Evolutionary conservation across 2,797 vertebrate genomes (phyloP), one percentile per base, ranked within the genome.

Genomic region (Typhlichthys eigenmanni): DNA sequence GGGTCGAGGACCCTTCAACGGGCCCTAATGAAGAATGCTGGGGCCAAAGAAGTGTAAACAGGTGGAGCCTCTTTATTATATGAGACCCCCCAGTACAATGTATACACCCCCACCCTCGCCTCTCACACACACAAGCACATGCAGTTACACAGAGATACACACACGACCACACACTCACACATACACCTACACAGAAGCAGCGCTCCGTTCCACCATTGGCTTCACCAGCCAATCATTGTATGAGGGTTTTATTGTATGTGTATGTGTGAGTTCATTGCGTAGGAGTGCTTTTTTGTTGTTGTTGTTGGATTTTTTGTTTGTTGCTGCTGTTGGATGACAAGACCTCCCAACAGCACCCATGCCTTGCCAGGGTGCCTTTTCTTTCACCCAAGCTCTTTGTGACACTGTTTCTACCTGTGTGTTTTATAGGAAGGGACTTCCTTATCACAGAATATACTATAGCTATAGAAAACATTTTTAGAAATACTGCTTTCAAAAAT

Each of bases 11-110:
- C 90, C 89, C 93, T 96, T 92, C 76, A 84, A 90, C 93, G 88
- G 88, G 89, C 87, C 87, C 92, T 86, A 88, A 89, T 85, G 87
- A 84, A 93, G 91, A 93, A 91, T 91, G 91, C 91, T 82, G 78
- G 86, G 93, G 92, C 87, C 77, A 91, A 88, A 91, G 92, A 91
- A 92, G 93, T 92, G 92, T 94, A 96, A 96, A 98, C 95, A 96
- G 94, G 95, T 96, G 94, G 89, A 90, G 90, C 81, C 75, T 81
- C 85, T 92, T 91, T 89, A 95, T 94, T 93, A 92, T 95, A 87
- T 82, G 75, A 68, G 81, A 75, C 79, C 80, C 76, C 63, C 53
- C 34, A 9, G 7, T 9, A 38, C 34, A 38, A 38, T 38, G 34
- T 65, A 69, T 66, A 71, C 60, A 64, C 72, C 74, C 74, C 73